Base-by-base conservation (phyloP, 2,888 invertebrate genomes). In the Stictocephala bisonia region DNA sequence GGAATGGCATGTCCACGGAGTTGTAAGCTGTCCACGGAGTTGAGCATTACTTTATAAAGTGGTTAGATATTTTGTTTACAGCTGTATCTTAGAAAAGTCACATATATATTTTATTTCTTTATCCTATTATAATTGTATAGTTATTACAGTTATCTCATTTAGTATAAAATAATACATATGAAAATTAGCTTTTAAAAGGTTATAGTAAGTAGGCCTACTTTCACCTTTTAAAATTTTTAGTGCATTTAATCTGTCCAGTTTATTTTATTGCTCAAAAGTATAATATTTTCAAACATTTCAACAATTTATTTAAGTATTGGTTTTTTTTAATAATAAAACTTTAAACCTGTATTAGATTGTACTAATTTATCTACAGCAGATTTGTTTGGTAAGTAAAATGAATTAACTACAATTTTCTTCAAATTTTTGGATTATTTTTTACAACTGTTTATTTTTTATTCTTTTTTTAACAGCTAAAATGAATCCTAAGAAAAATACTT, bases 11-110 rank as follows among this genome's bases (percentile, higher is more conserved):
- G 58, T 58, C 58, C 58, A 58, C 31, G 58, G 31, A 58, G 58
- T 58, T 58, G 58, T 26, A 53, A 24, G 26, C 26, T 26, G 53
- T 53, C 53, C 53, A 53, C 53, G 53, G 51, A 53, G 53, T 53
- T 24, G 53, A 53, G 27, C n/a, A 27, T 35, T 66, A 22, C 2
- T 66, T 18, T 53, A 13, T 24, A 22, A n/a, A 24, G 18, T 53
- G n/a, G n/a, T n/a, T n/a, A n/a, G n/a, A n/a, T n/a, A n/a, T n/a
- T n/a, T n/a, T n/a, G n/a, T n/a, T n/a, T n/a, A n/a, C n/a, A n/a
- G n/a, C n/a, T n/a, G n/a, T n/a, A n/a, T n/a, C n/a, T n/a, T n/a
- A n/a, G n/a, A n/a, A n/a, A n/a, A n/a, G n/a, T n/a, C n/a, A n/a
- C n/a, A n/a, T n/a, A n/a, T n/a, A n/a, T n/a, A n/a, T n/a, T n/a